Evolutionary conservation across 1,140 invertebrate genomes (phyloP).

Genomic region (Eufriesea mexicana): DNA sequence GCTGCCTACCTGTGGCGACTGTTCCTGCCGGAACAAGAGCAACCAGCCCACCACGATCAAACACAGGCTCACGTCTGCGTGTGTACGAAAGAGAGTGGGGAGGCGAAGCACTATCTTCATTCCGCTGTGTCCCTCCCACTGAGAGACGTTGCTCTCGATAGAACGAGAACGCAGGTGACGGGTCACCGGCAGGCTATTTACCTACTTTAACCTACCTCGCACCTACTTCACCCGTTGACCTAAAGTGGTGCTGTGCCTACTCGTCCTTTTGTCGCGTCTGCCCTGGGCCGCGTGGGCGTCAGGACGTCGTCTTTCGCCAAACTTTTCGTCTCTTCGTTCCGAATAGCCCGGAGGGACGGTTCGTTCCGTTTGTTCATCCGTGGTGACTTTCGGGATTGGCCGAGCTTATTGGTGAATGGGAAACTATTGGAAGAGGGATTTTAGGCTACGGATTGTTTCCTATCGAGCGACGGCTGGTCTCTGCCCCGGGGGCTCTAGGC

Average conservation of each 20-base stretch:
- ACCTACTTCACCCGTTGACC: slow-evolving; percentile 56
- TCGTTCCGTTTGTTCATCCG: not conserved
- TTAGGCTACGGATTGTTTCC: not conserved
- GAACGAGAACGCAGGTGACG: slow-evolving; percentile 83
- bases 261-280: slow-evolving; percentile 30
- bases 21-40: slow-evolving; percentile 55
- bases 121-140: slow-evolving; percentile 56
- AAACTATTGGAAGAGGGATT: not conserved
- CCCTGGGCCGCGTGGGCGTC: not conserved
- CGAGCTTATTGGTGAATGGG: not conserved
- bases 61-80: not conserved
- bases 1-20: not conserved
- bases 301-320: not conserved
- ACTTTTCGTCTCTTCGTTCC: not conserved
- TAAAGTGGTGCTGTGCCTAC: slow-evolving; percentile 27
- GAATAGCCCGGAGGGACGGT: not conserved
- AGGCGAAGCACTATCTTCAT: slow-evolving; percentile 51
- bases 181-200: slow-evolving; percentile 83
- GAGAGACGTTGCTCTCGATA: slow-evolving; percentile 79
- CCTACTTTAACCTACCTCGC: slow-evolving; percentile 78
- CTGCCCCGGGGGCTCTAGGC: too few species aligned
- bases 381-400: not conserved
- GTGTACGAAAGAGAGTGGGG: slow-evolving; percentile 2
- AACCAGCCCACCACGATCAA: not conserved
- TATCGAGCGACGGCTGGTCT: too few species aligned